Conservation (phyloP, 2,113 vertebrate genomes). For the Crypturellus undulatus region DNA sequence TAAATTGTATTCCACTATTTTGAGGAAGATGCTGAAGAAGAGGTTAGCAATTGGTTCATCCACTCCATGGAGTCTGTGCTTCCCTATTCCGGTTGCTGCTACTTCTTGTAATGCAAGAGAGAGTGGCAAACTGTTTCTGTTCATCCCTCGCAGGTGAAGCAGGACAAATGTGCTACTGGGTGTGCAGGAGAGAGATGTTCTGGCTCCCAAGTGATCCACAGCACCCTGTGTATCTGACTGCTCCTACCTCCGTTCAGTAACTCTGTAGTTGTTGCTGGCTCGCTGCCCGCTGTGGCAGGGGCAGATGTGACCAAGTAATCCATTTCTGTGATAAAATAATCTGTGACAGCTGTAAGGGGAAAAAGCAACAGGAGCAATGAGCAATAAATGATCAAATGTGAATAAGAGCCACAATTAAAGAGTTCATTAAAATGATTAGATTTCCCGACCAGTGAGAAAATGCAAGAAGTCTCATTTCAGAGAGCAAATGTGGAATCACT, state of each 20-base stretch:
- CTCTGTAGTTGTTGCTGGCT: rapidly evolving
- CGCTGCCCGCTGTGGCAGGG: rapidly evolving
- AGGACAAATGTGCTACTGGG: no score
- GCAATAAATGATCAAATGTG: neutral
- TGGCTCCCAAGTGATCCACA: rapidly evolving
- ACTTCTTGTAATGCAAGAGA: no score
- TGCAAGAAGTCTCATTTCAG: neutral
- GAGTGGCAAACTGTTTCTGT: no score
- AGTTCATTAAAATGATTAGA: neutral
- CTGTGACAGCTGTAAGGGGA: neutral
- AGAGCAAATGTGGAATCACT: neutral
- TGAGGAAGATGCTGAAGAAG: neutral
- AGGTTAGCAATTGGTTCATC: neutral
- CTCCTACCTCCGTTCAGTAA: rapidly evolving
- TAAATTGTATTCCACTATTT: neutral
- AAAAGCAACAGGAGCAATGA: neutral
- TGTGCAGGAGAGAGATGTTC: neutral
- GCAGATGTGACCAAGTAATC: rapidly evolving
- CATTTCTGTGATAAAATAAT: rapidly evolving
- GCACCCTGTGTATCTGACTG: neutral
- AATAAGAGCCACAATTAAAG: neutral
- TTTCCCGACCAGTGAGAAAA: neutral
- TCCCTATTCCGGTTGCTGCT: no score
- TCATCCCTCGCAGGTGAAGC: no score
- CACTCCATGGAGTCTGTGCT: no score